Evolutionary conservation across 2,888 invertebrate species (phyloP).

Genomic region (Hesperia comma): DNA sequence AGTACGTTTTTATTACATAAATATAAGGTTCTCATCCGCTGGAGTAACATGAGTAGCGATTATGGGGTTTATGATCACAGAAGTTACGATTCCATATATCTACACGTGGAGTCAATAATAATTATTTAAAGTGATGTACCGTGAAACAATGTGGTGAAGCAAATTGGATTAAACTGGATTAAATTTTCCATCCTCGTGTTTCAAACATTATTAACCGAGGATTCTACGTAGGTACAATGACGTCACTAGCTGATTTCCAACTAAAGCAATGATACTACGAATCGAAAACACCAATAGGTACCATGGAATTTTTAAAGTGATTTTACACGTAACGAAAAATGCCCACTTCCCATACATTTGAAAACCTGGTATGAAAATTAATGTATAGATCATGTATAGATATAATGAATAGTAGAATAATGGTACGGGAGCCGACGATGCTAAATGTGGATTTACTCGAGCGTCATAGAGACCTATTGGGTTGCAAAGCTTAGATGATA

Average conservation of each 20-base stretch:
- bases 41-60: background rate
- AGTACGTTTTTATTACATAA: slow-evolving; percentile 9
- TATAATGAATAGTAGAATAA: no score
- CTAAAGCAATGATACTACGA: background rate
- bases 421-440: no score
- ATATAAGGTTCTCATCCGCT: slow-evolving; percentile 2
- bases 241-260: background rate
- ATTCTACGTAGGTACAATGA: background rate
- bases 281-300: background rate
- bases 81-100: background rate
- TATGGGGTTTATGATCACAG: background rate
- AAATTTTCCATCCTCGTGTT: background rate
- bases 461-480: no score
- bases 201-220: background rate
- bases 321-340: no score
- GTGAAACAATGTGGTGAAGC: background rate
- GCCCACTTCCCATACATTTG: no score
- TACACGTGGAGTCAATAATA: background rate
- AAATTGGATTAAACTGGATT: background rate
- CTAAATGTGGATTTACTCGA: no score
- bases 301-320: no score
- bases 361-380: no score
- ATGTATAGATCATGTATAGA: no score
- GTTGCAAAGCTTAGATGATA: no score
- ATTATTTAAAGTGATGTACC: background rate